Conservation (phyloP, 23 tunicate genomes). For the Ascidia mentula region DNA sequence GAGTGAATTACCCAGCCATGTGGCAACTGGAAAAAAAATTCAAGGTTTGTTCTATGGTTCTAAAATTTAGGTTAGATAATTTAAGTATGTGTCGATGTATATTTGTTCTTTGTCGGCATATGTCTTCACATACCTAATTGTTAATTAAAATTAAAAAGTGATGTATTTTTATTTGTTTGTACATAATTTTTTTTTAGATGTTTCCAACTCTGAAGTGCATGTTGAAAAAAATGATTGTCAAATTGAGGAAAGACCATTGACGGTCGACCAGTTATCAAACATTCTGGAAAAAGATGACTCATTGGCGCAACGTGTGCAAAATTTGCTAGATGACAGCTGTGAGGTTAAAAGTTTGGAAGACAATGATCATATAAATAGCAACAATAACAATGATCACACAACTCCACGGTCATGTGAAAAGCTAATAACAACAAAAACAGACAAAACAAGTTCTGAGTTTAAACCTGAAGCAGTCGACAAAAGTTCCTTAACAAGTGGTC, state of each 20-base stretch:
- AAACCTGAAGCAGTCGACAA: background rate
- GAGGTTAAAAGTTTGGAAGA: slow-evolving; percentile 4
- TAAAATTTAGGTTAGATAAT: too few relatives aligned
- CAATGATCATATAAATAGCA: background rate
- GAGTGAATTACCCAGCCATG: background rate
- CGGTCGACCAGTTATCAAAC: slow-evolving; percentile 24
- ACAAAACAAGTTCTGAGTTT: background rate
- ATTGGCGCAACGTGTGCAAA: slow-evolving; percentile 67
- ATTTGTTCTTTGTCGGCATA: too few relatives aligned
- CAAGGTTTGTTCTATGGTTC: background rate
- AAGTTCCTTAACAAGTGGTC: background rate
- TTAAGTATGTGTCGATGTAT: too few relatives aligned
- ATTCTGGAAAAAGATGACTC: slow-evolving; percentile 83
- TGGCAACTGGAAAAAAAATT: background rate
- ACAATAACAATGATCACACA: background rate
- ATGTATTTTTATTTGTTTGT: too few relatives aligned
- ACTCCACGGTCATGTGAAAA: too few relatives aligned
- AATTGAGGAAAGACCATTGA: background rate
- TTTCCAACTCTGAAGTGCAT: too few relatives aligned
- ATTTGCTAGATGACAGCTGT: slow-evolving; percentile 54
- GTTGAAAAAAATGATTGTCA: too few relatives aligned
- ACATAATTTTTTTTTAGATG: too few relatives aligned
- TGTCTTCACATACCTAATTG: too few relatives aligned
- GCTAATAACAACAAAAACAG: background rate
- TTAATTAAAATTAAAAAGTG: too few relatives aligned